These are phyloP conservation scores for Sebastes cheni DNA, from an alignment of 2,797 vertebrate species.

Conservation along the genomic window DNA sequence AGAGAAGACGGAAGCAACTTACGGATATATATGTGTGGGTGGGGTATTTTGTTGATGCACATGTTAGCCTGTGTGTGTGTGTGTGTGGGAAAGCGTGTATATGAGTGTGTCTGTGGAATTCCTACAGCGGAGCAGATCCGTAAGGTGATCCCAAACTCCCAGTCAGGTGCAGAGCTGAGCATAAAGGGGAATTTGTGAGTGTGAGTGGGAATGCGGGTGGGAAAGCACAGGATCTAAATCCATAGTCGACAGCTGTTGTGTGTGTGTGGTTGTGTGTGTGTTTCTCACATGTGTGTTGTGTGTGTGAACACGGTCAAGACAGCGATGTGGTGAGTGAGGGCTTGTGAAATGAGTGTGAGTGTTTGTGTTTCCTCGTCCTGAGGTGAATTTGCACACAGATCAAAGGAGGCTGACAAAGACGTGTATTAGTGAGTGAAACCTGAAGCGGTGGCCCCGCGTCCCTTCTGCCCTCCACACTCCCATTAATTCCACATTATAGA, in stretches of 20 bases:
- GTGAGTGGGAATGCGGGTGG: slow-evolving; percentile 69
- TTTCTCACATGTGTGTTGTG: not conserved
- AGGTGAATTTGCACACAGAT: slow-evolving; percentile 65
- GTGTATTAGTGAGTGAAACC: slow-evolving; percentile 65
- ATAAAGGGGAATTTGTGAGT: slow-evolving; percentile 79
- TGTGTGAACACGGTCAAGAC: slow-evolving; percentile 30
- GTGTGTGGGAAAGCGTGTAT: slow-evolving; percentile 28
- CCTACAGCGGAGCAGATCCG: slow-evolving; percentile 61
- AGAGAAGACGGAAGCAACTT: slow-evolving; percentile 62
- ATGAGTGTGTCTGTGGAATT: slow-evolving; percentile 64
- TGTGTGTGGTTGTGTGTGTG: slow-evolving; percentile 36
- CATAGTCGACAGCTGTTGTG: slow-evolving; percentile 80
- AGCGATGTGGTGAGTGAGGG: slow-evolving; percentile 41
- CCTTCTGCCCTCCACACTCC: slow-evolving; percentile 37
- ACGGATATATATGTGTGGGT: slow-evolving; percentile 56
- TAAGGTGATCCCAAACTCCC: slow-evolving; percentile 79
- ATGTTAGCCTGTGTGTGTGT: slow-evolving; percentile 25
- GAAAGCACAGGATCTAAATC: slow-evolving; percentile 77
- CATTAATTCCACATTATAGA: slow-evolving; percentile 62
- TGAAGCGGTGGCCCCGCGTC: slow-evolving; percentile 44
- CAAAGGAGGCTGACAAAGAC: slow-evolving; percentile 64
- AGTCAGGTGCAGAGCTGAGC: slow-evolving; percentile 80
- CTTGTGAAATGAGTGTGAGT: slow-evolving; percentile 53
- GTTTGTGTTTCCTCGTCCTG: slow-evolving; percentile 67
- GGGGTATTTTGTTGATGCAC: slow-evolving; percentile 61